Conservation (phyloP, 2,113 vertebrate species). For the Verasper variegatus region DNA sequence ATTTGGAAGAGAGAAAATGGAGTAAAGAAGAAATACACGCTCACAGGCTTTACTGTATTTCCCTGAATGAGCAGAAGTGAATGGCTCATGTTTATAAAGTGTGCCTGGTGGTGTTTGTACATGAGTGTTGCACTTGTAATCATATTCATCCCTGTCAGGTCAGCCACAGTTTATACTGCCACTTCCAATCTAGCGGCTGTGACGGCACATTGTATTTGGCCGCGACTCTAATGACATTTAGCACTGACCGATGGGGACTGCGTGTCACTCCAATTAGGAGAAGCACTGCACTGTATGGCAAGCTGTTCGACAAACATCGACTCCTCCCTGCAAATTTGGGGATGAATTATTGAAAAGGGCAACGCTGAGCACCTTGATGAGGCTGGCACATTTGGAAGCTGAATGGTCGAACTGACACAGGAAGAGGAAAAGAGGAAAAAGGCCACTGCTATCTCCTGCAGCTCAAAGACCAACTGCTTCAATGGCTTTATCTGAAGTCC, state of each 20-base stretch:
- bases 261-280: conserved; percentile 73
- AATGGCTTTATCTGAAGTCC: conserved; percentile 29
- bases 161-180: conserved; percentile 51
- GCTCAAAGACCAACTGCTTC: conserved; percentile 38
- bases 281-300: conserved; percentile 50
- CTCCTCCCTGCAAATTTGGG: conserved; percentile 71
- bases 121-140: conserved; percentile 50
- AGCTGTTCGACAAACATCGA: conserved; percentile 65
- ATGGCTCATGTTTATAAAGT: conserved; percentile 47
- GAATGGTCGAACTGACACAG: conserved; percentile 64
- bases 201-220: conserved; percentile 65
- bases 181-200: conserved; percentile 42
- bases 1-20: neutral
- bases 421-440: conserved; percentile 50
- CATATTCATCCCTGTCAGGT: conserved; percentile 45
- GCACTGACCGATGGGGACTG: conserved; percentile 56
- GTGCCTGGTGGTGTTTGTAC: conserved; percentile 28
- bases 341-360: conserved; percentile 80
- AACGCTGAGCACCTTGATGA: conserved; percentile 74
- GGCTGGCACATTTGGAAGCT: conserved; percentile 62
- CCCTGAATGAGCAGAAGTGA: conserved; percentile 35
- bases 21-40: conserved; percentile 16
- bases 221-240: conserved; percentile 72
- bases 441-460: conserved; percentile 64
- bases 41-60: conserved; percentile 33